Evolutionary conservation across 2,797 vertebrate species (phyloP).

Genomic region (Odontamblyopus rebecca): DNA sequence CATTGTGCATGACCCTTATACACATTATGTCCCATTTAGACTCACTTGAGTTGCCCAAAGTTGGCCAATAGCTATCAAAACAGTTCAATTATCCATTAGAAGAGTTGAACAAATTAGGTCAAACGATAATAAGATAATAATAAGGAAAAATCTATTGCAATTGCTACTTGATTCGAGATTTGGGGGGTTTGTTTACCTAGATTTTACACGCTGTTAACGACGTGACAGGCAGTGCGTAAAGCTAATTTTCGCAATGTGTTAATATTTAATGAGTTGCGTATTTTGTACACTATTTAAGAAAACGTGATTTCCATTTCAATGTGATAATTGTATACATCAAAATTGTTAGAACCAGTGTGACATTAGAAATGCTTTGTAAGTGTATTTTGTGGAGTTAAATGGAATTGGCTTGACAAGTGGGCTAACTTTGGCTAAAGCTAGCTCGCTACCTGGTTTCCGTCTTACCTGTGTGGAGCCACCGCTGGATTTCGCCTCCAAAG

Average conservation of each 20-base stretch:
- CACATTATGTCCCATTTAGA: no score
- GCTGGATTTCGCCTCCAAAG: slow-evolving; percentile 59
- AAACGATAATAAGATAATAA: background rate
- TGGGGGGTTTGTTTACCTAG: background rate
- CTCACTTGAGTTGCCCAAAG: background rate
- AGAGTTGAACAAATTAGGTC: background rate
- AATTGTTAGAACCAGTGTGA: background rate
- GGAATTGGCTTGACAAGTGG: slow-evolving; percentile 6
- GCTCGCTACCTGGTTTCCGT: slow-evolving; percentile 42
- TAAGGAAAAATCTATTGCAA: background rate
- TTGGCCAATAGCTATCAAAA: background rate
- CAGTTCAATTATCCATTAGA: background rate
- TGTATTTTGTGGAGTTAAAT: background rate
- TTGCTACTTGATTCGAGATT: no score
- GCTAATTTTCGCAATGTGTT: slow-evolving; percentile 8
- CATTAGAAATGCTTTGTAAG: background rate
- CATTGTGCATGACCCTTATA: no score
- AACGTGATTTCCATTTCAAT: background rate
- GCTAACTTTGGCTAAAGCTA: slow-evolving; percentile 23
- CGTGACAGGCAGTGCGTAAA: background rate
- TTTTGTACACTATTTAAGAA: background rate
- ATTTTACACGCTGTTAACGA: background rate
- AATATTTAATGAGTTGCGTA: slow-evolving; percentile 19
- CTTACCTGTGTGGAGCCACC: slow-evolving; percentile 78
- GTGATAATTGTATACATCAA: background rate